phyloP scores from a whole-genome alignment of 2,113 vertebrate species.

The Vireo altiloquus region DNA sequence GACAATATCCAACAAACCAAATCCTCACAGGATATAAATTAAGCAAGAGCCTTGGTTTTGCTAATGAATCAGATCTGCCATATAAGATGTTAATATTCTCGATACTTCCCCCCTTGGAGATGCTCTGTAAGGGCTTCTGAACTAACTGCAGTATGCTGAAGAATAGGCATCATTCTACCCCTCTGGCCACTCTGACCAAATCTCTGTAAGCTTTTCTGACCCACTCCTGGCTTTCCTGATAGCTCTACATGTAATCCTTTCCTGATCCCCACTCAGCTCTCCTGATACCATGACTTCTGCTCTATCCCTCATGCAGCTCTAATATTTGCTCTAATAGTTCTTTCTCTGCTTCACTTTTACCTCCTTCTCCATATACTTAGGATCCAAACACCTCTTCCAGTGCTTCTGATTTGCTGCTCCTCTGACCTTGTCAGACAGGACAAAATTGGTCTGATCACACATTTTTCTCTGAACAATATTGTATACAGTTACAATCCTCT shows the following conservation, averaged over 20 bases:
- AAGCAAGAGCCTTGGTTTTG: neutral
- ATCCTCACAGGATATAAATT: neutral
- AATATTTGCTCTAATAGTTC: neutral
- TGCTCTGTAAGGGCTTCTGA: neutral
- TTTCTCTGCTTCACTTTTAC: neutral
- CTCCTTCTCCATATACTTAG: neutral
- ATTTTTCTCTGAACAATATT: neutral
- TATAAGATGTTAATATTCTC: neutral
- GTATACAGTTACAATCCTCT: neutral
- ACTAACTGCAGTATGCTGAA: neutral
- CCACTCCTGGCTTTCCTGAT: neutral
- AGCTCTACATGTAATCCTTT: neutral
- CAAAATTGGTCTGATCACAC: slow-evolving; percentile 1
- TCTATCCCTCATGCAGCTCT: neutral
- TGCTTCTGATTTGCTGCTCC: neutral
- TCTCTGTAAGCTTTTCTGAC: slow-evolving; percentile 12
- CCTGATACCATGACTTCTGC: neutral
- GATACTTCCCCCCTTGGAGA: neutral
- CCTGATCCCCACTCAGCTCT: slow-evolving; percentile 14
- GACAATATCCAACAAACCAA: neutral
- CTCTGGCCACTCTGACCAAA: neutral
- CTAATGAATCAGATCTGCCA: neutral
- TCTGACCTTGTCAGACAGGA: neutral
- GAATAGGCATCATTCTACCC: neutral
- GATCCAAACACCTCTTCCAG: neutral